Percentiles rank a stretch among this genome's conserved stretches.
Evolutionary conservation across 2,888 invertebrate genomes (phyloP).

Genomic region (Drosophila gaucha): DNA sequence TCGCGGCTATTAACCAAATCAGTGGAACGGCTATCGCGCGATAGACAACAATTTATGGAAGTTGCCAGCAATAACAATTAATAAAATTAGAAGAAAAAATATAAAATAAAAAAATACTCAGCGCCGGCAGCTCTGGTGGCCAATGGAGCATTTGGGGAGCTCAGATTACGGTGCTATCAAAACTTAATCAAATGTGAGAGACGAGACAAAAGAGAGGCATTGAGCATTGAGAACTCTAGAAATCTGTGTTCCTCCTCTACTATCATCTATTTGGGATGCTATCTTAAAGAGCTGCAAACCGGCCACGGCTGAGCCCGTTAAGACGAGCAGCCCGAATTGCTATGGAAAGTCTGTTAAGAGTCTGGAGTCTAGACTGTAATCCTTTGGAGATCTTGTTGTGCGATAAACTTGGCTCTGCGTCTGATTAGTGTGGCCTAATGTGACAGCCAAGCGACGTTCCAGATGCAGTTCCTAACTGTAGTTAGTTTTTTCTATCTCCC

Average conservation of each 20-base stretch:
- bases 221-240: constrained; percentile 23
- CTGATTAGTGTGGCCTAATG: constrained; percentile 75
- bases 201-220: constrained; percentile 49
- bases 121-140: constrained; percentile 48
- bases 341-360: constrained; percentile 17
- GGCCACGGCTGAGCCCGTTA: constrained; percentile 62
- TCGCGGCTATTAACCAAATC: constrained; percentile 74
- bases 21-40: constrained; percentile 67
- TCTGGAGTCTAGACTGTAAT: constrained; percentile 70
- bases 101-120: constrained; percentile 23
- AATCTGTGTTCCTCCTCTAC: constrained; percentile 2
- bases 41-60: constrained; percentile 72
- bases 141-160: constrained; percentile 35
- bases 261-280: constrained; percentile 15
- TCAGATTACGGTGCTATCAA: constrained; percentile 68
- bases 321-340: constrained; percentile 31
- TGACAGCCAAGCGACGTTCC: constrained; percentile 74
- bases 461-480: constrained; percentile 55
- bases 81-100: constrained; percentile 69
- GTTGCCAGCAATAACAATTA: constrained; percentile 80
- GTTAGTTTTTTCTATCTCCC: constrained; percentile 1
- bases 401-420: constrained; percentile 71
- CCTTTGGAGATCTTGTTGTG: constrained; percentile 72
- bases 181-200: constrained; percentile 64
- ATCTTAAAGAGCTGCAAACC: constrained; percentile 57